A percentile compares a stretch with the other conserved stretches of the same genome.
These are phyloP conservation scores for Pseudochirops corinnae DNA, from an alignment of 2,797 vertebrate genomes.

Conservation along the genomic window DNA sequence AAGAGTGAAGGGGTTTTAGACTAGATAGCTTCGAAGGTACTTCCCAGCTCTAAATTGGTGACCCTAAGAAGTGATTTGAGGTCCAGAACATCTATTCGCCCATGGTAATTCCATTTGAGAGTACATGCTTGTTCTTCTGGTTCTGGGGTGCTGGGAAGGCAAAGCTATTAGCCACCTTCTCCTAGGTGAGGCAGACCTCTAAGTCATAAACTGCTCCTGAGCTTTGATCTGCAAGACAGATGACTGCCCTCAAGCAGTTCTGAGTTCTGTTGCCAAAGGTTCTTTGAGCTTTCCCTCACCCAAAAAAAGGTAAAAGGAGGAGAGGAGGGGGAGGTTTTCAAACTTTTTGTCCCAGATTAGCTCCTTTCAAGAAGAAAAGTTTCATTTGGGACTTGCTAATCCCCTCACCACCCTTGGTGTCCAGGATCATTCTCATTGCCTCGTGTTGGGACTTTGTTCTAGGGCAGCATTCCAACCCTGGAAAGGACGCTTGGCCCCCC, in stretches of 20 bases:
- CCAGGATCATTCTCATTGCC: conserved; percentile 27
- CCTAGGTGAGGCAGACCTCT: conserved; percentile 30
- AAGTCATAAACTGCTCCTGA: conserved; percentile 47
- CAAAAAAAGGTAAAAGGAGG: conserved; percentile 29
- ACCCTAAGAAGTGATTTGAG: conserved; percentile 49
- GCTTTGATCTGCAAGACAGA: conserved; percentile 48
- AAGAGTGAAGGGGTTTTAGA: background rate
- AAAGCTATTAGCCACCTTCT: conserved; percentile 32
- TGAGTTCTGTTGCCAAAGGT: conserved; percentile 56
- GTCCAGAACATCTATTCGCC: conserved; percentile 15
- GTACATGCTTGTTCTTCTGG: conserved; percentile 38
- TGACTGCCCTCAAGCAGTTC: conserved; percentile 33
- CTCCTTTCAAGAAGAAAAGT: conserved; percentile 78
- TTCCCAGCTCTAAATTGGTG: background rate
- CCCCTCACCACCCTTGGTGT: conserved; percentile 51
- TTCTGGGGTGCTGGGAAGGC: conserved; percentile 6
- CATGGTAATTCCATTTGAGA: conserved; percentile 56
- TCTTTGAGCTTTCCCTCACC: conserved; percentile 64
- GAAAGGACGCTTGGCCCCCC: conserved; percentile 27
- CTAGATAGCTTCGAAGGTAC: background rate
- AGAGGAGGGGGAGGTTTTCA: conserved; percentile 17
- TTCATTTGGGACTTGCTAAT: conserved; percentile 70
- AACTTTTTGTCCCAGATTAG: conserved; percentile 70
- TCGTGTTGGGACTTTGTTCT: conserved; percentile 70
- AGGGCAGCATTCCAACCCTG: conserved; percentile 45